Evolutionary conservation across 1,140 invertebrate species (phyloP), one percentile per base, ranked within the genome.

Genomic region (Pemphigus obesinymphae): DNA sequence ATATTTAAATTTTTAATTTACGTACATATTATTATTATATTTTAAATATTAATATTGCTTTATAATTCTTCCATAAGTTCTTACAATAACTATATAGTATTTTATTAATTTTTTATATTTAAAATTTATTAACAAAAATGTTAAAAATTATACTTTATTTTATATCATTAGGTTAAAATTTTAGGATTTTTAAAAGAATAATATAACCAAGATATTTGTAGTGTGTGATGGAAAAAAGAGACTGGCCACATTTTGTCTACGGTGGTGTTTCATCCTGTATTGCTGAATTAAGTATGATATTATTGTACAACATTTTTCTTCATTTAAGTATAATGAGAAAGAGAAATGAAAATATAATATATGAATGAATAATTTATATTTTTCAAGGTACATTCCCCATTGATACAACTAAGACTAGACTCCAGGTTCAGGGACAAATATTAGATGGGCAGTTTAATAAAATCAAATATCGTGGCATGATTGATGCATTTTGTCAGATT

Each of bases 371-470:
- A 17, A 29, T 20, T 29, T 8, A 61, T 82, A 58, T 84, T 84
- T 83, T 88, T 88, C 68, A 86, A 97, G 96, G 96, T 83, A 99
- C 97, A n/a, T 99, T 98, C 90, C 97, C 97, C 23, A 93, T 99
- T 84, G 97, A 99, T 87, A 95, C 96, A 26, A 96, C 96, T 48
- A 99, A 99, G 88, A 98, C 96, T 48, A 90, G 97, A 84, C 90
- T 99, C 50, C 97, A 98, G 90, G 92, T 98, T 85, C 97, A 98
- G 88, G 96, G 96, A 17, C 96, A 97, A 86, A n/a, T n/a, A n/a
- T 89, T 92, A 84, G 95, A 97, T 88, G 90, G 91, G 83, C 90
- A 90, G 82, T 91, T 93, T 89, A 90, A 92, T 55, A 89, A 91
- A 86, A 87, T 95, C 20, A 93, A 92, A 84, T 98, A 98, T 86